Conservation (phyloP, 2,888 invertebrate genomes). For the Apamea monoglypha region DNA sequence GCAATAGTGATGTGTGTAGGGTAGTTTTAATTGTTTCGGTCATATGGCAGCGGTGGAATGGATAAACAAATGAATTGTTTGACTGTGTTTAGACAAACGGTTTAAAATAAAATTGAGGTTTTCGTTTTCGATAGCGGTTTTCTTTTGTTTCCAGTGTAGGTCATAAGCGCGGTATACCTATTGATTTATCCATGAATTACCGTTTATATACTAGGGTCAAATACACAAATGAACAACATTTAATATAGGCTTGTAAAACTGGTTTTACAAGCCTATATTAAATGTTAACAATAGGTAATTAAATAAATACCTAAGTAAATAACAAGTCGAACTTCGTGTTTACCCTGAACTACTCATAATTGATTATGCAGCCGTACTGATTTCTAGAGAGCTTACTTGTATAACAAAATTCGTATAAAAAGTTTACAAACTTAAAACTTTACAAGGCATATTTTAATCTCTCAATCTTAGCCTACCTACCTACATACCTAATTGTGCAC, state of each 20-base stretch:
- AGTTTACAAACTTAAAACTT: conserved; percentile 1
- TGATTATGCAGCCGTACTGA: neutral
- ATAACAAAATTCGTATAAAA: neutral
- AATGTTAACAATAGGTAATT: neutral
- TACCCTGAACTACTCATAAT: neutral
- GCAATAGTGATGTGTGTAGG: conserved; percentile 50
- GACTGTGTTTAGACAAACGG: neutral
- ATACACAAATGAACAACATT: neutral
- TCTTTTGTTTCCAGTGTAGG: neutral
- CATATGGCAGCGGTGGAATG: conserved; percentile 31
- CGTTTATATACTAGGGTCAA: neutral
- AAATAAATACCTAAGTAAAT: neutral
- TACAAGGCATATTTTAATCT: conserved; percentile 25
- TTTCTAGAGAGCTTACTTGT: neutral
- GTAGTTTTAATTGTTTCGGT: conserved; percentile 51
- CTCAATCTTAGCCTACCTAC: conserved; percentile 17
- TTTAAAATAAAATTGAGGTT: neutral
- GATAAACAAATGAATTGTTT: neutral
- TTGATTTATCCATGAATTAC: neutral
- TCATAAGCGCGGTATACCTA: neutral
- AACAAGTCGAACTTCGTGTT: neutral
- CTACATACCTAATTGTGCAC: conserved; percentile 23
- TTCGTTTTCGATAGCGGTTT: neutral
- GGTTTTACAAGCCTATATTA: neutral
- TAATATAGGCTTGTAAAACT: too few relatives aligned